phyloP scores from a whole-genome alignment of 2,888 invertebrate species.

The Dryocosmus kuriphilus region DNA sequence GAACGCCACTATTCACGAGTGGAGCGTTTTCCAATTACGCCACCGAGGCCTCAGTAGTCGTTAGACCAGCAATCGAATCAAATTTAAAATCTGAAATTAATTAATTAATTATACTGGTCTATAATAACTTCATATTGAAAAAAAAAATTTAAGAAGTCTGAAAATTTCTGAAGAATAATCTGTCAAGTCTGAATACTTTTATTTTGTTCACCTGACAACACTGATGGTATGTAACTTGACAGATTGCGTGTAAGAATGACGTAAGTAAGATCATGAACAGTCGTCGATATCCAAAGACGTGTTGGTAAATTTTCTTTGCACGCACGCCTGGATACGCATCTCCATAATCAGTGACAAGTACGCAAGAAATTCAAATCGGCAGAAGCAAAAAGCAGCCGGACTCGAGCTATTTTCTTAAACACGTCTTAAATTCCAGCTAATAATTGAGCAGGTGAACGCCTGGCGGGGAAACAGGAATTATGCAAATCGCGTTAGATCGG shows the following conservation, averaged over 20 bases:
- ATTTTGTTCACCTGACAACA: too few relatives aligned
- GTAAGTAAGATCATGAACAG: neutral
- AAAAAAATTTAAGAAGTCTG: too few relatives aligned
- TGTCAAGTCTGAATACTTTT: too few relatives aligned
- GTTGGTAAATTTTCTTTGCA: conserved; percentile 25
- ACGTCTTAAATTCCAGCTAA: conserved; percentile 76
- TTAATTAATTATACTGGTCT: too few relatives aligned
- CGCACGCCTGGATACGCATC: neutral
- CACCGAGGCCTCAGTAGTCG: too few relatives aligned
- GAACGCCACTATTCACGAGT: too few relatives aligned
- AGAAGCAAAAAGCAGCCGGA: conserved; percentile 54
- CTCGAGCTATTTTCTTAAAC: conserved; percentile 75
- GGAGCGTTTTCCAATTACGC: too few relatives aligned
- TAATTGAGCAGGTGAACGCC: conserved; percentile 75
- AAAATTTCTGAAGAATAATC: too few relatives aligned
- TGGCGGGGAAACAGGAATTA: conserved; percentile 76
- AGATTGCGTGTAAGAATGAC: neutral
- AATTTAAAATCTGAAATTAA: too few relatives aligned
- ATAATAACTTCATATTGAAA: too few relatives aligned
- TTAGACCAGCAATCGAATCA: too few relatives aligned
- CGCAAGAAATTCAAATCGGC: conserved; percentile 51
- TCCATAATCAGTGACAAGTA: conserved; percentile 8
- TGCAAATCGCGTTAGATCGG: conserved; percentile 76
- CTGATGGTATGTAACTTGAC: too few relatives aligned
- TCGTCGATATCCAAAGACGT: conserved; percentile 7